Evolutionary conservation across 2,888 invertebrate genomes (phyloP).

Genomic region (Drosophila aldrichi): DNA sequence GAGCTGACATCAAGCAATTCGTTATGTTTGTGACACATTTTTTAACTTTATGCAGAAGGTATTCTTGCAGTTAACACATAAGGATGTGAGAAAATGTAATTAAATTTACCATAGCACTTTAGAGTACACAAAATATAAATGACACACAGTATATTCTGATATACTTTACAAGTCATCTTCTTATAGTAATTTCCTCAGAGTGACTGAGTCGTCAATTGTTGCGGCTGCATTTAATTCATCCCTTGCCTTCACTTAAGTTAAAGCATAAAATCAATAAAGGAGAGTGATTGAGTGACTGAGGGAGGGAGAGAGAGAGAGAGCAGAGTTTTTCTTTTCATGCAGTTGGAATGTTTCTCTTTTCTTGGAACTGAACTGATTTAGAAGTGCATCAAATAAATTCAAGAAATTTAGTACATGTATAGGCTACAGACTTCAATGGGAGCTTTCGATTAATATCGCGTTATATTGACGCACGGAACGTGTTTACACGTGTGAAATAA

Average conservation of each 20-base stretch:
- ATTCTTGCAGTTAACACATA: background rate
- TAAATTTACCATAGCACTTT: background rate
- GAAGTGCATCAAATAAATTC: background rate
- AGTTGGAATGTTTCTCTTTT: background rate
- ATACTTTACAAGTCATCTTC: background rate
- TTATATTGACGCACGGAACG: background rate
- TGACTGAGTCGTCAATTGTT: background rate
- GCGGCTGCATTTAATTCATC: background rate
- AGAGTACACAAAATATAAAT: background rate
- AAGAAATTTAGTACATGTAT: background rate
- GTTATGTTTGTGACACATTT: background rate
- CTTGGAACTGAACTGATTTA: background rate
- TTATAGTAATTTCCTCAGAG: background rate
- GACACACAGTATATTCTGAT: background rate
- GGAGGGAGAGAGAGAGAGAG: background rate
- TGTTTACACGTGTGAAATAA: slow-evolving; percentile 14
- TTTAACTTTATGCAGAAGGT: background rate
- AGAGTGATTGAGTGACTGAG: background rate
- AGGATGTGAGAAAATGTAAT: slow-evolving; percentile 10
- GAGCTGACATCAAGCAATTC: slow-evolving; percentile 3
- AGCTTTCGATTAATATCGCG: background rate
- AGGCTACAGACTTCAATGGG: background rate
- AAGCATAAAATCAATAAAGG: background rate
- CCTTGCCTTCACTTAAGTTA: slow-evolving; percentile 18
- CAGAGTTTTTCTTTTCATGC: background rate